These are phyloP conservation scores for Heliconius hermathena DNA, from an alignment of 1,140 invertebrate genomes.

Conservation along the genomic window DNA sequence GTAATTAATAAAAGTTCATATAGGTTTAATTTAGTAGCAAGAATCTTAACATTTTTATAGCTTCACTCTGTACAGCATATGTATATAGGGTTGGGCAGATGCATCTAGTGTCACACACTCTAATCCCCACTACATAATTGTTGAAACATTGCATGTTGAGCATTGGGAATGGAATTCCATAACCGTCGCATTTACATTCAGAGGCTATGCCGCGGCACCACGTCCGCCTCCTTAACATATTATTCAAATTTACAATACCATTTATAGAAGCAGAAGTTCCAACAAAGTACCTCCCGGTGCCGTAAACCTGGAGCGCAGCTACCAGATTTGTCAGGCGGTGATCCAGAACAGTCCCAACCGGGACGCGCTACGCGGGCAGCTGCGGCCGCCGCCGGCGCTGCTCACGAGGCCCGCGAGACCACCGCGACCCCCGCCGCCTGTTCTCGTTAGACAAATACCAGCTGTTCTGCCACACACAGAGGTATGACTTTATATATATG, in stretches of 20 bases:
- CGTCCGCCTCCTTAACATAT: no score
- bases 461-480: conserved; percentile 82
- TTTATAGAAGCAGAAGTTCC: conserved; percentile 71
- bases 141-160: no score
- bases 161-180: no score
- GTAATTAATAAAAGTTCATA: neutral
- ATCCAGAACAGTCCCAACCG: conserved; percentile 95
- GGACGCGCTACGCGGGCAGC: conserved; percentile 91
- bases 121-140: no score
- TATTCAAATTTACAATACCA: neutral
- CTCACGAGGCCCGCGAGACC: conserved; percentile 70
- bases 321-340: conserved; percentile 97
- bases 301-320: conserved; percentile 95
- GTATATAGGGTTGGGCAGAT: no score
- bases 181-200: no score
- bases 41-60: no score
- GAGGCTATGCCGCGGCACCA: no score
- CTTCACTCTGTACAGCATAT: no score
- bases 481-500: conserved; percentile 43
- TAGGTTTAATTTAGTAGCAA: no score
- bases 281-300: conserved; percentile 91
- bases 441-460: conserved; percentile 84
- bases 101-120: no score
- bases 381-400: conserved; percentile 91
- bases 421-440: conserved; percentile 58